Base-by-base conservation (phyloP, 2,888 invertebrate species). In the Sisyra terminalis region DNA sequence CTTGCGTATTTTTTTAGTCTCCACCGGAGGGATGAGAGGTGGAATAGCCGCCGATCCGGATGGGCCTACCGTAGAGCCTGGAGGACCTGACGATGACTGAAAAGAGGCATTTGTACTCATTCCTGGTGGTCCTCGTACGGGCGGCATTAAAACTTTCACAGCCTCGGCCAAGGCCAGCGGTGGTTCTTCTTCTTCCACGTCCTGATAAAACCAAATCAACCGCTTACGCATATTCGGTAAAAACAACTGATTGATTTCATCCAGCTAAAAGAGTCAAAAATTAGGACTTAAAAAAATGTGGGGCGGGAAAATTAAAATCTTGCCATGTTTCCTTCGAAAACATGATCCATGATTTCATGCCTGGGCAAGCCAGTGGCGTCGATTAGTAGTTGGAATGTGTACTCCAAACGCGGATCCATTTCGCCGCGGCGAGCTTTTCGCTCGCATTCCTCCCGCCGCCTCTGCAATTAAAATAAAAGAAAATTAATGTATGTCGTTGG, bases 391-490 rank as follows among this genome's bases (percentile, higher is more conserved):
- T 89, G 88, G 65, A 89, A 88, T 45, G 86, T 80, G 64, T 87
- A 89, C 66, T 89, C 89, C 70, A 89, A 64, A 47, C 89, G 72
- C 55, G 88, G 87, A 64, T 89, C 89, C 83, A 89, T 89, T 61
- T 89, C 89, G 66, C 88, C 89, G 45, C 89, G 70, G 44, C 89
- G 71, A 10, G 87, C 87, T 57, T 87, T 87, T 52, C 87, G 73
- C 67, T 88, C 87, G 78, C 87, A 87, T 85, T 88, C 87, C 76
- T 88, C 87, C 46, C 87, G 71, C 46, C 87, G 70, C 50, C 75
- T 70, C 79, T 79, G 59, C 10, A 55, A 55, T 36, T 45, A 34
- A 42, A 46, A 36, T 38, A 37, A 13, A 7, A 2, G 7, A 40
- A n/a, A 14, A 40, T 30, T 14, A 40, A 15, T 2, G 3, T 34